A percentile compares a stretch with the other conserved stretches of the same genome.
These are phyloP conservation scores for Gari tellinella DNA, from an alignment of 2,888 invertebrate genomes.

Conservation along the genomic window DNA sequence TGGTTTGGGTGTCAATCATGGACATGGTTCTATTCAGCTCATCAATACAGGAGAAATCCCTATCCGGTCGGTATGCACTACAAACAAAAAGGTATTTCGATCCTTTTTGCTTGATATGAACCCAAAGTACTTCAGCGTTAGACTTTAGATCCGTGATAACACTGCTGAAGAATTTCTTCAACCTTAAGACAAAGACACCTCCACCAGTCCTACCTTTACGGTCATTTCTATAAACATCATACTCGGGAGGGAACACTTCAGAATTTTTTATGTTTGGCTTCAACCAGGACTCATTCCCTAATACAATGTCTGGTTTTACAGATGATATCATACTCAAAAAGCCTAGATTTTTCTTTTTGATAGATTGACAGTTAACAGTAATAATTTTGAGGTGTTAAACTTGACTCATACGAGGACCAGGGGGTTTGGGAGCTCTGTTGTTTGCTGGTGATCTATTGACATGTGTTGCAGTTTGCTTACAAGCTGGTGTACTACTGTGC, in stretches of 20 bases:
- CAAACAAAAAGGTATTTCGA: conserved; percentile 14
- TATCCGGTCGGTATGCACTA: conserved; percentile 15
- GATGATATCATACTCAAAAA: conserved; percentile 20
- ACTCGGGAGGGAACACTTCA: conserved; percentile 29
- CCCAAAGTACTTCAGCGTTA: conserved; percentile 29
- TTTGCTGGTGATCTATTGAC: too few species aligned
- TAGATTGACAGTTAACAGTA: conserved; percentile 15
- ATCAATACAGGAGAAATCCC: conserved; percentile 7
- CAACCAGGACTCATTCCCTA: conserved; percentile 34
- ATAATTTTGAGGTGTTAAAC: conserved; percentile 12
- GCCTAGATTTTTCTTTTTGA: conserved; percentile 18
- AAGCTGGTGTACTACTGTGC: too few species aligned
- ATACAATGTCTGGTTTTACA: conserved; percentile 31
- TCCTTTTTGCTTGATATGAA: conserved; percentile 23
- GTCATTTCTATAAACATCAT: conserved; percentile 33
- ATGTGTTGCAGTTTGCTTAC: too few species aligned
- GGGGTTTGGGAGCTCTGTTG: too few species aligned
- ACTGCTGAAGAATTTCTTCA: conserved; percentile 14
- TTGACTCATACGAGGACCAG: too few species aligned
- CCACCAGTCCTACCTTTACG: conserved; percentile 30
- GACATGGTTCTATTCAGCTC: conserved; percentile 4
- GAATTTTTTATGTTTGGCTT: conserved; percentile 32
- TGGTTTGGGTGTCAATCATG: not conserved
- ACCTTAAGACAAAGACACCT: conserved; percentile 28
- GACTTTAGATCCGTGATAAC: conserved; percentile 18